Base-by-base conservation (phyloP, 2,113 vertebrate genomes). In the Neodon shergylaensis region DNA sequence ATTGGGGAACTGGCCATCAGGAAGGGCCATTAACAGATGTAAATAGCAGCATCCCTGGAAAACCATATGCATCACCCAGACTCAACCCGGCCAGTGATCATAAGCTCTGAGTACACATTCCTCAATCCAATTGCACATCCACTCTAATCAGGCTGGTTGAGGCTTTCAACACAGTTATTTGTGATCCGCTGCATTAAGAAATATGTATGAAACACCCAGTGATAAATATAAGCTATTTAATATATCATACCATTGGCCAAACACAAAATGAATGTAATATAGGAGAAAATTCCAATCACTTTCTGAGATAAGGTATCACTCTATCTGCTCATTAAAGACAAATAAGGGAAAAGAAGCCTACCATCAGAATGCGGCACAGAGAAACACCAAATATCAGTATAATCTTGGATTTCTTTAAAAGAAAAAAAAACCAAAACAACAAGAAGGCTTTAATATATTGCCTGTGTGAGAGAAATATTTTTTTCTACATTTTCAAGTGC, bases 101-200 rank as follows among this genome's bases (percentile, higher is more conserved):
- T 98, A 98, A 98, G 98, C 98, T 98, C 98, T 97, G 98, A 98
- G 98, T 98, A 98, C 98, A 98, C 98, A 98, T 98, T 97, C 97
- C 98, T 98, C 98, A 98, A 98, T 97, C 98, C 98, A 81, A 98
- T 97, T 98, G 98, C 98, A 98, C 97, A 98, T 96, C 97, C 97
- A 95, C 97, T 97, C 97, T 98, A 98, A 98, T 98, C 98, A 98
- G 97, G 93, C 95, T 97, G 96, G 97, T 85, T 96, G 98, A 97
- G 97, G 95, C 97, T 97, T 98, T 98, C 97, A 95, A 97, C 72
- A 98, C 17, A 84, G 97, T 95, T 97, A 96, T 98, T 98, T 97
- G 97, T 98, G 98, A 98, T 97, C 97, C 98, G 95, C 97, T 95
- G 81, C 96, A 83, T 97, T 97, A 98, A 98, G 97, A 98, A 98